phyloP scores from a whole-genome alignment of 2,113 vertebrate species.

The Notarius quadriscutis region DNA sequence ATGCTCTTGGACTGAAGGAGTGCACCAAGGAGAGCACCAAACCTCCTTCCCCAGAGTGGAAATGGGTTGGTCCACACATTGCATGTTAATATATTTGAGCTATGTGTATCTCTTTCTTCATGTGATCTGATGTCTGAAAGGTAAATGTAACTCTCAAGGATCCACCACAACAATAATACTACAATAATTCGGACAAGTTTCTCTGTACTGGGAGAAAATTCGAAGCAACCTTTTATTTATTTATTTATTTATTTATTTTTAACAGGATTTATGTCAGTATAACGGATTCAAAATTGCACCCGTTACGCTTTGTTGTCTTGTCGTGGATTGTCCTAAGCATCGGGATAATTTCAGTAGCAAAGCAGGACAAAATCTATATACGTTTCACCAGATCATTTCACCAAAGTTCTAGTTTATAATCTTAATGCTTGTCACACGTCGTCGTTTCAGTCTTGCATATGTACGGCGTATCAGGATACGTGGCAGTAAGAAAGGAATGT shows the following conservation, averaged over 20 bases:
- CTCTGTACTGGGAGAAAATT: background rate
- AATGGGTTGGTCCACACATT: constrained; percentile 79
- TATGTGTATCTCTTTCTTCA: background rate
- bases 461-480: no score
- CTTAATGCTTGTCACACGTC: no score
- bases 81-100: background rate
- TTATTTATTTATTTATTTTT: no score
- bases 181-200: background rate
- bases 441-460: no score
- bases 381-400: background rate
- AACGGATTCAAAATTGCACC: no score
- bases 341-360: background rate
- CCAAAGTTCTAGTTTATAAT: background rate
- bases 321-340: background rate
- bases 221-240: background rate
- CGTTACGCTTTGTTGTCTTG: background rate
- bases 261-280: background rate
- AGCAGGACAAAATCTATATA: background rate
- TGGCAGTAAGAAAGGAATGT: no score
- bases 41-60: constrained; percentile 89
- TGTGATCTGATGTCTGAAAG: background rate
- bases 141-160: background rate
- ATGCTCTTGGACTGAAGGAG: constrained; percentile 85
- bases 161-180: background rate
- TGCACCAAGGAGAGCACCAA: constrained; percentile 86